These are phyloP conservation scores for Latheticus oryzae DNA, from an alignment of 2,888 invertebrate species.

Conservation along the genomic window DNA sequence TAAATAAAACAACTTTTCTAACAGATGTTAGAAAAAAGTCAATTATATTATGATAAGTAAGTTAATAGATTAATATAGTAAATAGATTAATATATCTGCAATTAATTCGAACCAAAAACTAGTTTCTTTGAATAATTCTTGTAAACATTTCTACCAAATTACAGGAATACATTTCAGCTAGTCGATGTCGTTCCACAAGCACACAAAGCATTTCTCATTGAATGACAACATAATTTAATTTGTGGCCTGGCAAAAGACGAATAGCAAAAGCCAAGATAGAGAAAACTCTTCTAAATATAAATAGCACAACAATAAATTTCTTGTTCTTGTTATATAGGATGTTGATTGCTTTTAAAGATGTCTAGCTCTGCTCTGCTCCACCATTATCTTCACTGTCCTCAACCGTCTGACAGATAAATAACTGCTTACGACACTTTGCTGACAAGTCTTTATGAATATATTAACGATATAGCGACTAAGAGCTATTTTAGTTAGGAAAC, in stretches of 20 bases:
- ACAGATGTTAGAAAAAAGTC: no score
- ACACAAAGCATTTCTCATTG: slow-evolving; percentile 40
- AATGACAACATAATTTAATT: slow-evolving; percentile 41
- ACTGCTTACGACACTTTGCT: slow-evolving; percentile 55
- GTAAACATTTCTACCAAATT: slow-evolving; percentile 39
- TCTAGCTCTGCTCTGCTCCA: slow-evolving; percentile 55
- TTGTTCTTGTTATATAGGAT: slow-evolving; percentile 52
- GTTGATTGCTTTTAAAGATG: slow-evolving; percentile 57
- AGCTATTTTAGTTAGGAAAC: no score
- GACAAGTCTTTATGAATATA: slow-evolving; percentile 54
- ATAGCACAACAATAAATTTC: slow-evolving; percentile 49
- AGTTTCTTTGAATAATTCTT: no score
- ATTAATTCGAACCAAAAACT: no score
- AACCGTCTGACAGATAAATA: slow-evolving; percentile 59
- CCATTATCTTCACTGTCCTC: slow-evolving; percentile 60
- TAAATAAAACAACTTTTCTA: no score
- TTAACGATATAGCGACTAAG: no score
- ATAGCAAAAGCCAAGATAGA: slow-evolving; percentile 31
- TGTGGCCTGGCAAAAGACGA: slow-evolving; percentile 39
- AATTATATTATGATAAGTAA: no score
- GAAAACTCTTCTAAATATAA: slow-evolving; percentile 30
- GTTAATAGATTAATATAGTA: no score
- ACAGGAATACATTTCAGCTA: slow-evolving; percentile 34
- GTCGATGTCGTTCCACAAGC: slow-evolving; percentile 28
- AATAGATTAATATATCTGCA: no score